A percentile compares a stretch with the other conserved stretches of the same genome.
These are phyloP conservation scores for Ploceus nigricollis DNA, from an alignment of 2,113 vertebrate species.

Conservation along the genomic window DNA sequence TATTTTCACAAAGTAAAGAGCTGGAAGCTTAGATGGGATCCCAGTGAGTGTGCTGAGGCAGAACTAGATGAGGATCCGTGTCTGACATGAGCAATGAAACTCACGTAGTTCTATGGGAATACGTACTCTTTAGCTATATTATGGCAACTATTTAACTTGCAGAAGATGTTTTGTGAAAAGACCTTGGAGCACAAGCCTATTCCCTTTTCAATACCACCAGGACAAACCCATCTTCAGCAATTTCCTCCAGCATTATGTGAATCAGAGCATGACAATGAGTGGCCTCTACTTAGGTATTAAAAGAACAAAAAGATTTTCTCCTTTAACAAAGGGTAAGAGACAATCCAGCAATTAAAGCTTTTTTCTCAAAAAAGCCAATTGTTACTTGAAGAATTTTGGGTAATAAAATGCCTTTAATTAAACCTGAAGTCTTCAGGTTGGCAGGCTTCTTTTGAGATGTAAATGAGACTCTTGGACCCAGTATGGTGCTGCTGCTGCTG, in stretches of 20 bases:
- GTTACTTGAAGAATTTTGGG: background rate
- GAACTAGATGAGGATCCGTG: accelerated
- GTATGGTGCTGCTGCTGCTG: background rate
- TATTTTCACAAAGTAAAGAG: background rate
- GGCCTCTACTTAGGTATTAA: background rate
- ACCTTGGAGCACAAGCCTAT: slow-evolving; percentile 3
- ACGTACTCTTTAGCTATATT: background rate
- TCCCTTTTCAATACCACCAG: slow-evolving; percentile 21
- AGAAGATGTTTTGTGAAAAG: background rate
- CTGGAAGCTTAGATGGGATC: background rate
- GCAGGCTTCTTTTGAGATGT: background rate
- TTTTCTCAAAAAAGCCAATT: background rate
- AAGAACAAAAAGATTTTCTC: background rate
- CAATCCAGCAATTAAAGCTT: background rate
- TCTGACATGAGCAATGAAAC: background rate
- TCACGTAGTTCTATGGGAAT: background rate
- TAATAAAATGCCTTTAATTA: background rate
- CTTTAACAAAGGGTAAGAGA: background rate
- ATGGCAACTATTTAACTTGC: background rate
- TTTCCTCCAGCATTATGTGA: background rate
- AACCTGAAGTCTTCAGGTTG: background rate
- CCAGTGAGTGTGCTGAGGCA: accelerated
- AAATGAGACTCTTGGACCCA: background rate
- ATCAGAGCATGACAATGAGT: background rate
- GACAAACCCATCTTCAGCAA: background rate